phyloP scores from a whole-genome alignment of 2,797 vertebrate genomes.

The Microctenopoma stevenorrisi region DNA sequence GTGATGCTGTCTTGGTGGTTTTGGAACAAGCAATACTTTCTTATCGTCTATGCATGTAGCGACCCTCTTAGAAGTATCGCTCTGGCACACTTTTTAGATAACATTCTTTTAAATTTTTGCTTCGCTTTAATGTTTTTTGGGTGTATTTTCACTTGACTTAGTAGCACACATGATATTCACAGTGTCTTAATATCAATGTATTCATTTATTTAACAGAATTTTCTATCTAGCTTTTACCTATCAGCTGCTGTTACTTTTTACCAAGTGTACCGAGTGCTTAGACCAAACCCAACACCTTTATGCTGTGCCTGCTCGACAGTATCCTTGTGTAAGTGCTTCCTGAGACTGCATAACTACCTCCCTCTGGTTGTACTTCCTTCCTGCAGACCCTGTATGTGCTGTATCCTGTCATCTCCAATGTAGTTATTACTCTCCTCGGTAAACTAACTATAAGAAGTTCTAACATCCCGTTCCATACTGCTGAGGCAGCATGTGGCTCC shows the following conservation, averaged over 20 bases:
- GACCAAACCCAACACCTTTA: background rate
- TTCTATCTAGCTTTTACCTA: background rate
- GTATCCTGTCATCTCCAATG: background rate
- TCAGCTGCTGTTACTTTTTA: background rate
- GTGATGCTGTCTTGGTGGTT: too few species aligned
- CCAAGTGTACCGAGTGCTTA: background rate
- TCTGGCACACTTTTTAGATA: too few species aligned
- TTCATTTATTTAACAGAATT: too few species aligned
- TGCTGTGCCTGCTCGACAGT: background rate
- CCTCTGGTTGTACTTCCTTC: background rate
- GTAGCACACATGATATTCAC: too few species aligned
- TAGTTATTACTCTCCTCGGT: background rate
- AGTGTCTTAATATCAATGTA: too few species aligned
- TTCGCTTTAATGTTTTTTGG: too few species aligned
- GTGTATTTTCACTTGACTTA: too few species aligned
- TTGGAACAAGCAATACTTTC: too few species aligned
- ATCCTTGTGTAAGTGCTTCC: background rate
- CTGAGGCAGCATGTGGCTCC: too few species aligned
- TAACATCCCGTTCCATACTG: background rate
- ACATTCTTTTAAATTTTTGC: too few species aligned
- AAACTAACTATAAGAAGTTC: background rate
- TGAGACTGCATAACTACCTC: background rate
- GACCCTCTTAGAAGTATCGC: too few species aligned
- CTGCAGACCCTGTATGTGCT: background rate
- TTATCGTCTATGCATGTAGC: too few species aligned